Evolutionary conservation across 2,797 vertebrate genomes (phyloP).

Genomic region (Scolopax bukidnonensis): DNA sequence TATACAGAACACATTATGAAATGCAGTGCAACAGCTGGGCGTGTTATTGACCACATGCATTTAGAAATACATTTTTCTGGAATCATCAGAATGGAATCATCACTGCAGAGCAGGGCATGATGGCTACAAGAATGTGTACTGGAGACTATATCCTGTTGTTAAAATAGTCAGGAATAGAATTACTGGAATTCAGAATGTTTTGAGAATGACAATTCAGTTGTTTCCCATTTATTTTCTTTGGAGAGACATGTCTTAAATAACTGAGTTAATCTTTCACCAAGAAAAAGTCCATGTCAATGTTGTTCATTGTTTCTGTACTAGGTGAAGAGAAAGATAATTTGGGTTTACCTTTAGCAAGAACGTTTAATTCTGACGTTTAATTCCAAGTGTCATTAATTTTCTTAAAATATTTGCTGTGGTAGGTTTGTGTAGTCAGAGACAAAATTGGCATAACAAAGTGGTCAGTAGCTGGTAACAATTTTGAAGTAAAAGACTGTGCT

Average conservation of each 20-base stretch:
- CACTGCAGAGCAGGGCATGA: background rate
- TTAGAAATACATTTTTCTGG: background rate
- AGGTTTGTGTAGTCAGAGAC: background rate
- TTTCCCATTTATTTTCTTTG: background rate
- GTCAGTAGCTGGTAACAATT: background rate
- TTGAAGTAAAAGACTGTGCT: background rate
- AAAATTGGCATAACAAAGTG: background rate
- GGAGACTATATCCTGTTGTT: background rate
- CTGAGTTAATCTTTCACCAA: background rate
- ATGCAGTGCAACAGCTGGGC: background rate
- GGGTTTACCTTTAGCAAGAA: background rate
- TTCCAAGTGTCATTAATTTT: background rate
- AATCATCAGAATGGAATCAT: background rate
- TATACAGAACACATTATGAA: background rate
- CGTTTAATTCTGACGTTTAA: background rate
- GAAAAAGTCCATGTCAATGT: fast-evolving
- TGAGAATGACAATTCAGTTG: background rate
- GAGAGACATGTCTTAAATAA: background rate
- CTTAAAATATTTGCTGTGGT: background rate
- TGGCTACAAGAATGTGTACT: background rate
- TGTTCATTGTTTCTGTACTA: background rate
- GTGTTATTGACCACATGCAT: background rate
- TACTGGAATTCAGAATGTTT: background rate
- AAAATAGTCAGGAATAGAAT: background rate
- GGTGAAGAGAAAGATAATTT: background rate